A percentile compares a stretch with the other conserved stretches of the same genome.
Evolutionary conservation across 92 coral and sea anemone species (phyloP).

Genomic region (Isaurus tuberculatus): DNA sequence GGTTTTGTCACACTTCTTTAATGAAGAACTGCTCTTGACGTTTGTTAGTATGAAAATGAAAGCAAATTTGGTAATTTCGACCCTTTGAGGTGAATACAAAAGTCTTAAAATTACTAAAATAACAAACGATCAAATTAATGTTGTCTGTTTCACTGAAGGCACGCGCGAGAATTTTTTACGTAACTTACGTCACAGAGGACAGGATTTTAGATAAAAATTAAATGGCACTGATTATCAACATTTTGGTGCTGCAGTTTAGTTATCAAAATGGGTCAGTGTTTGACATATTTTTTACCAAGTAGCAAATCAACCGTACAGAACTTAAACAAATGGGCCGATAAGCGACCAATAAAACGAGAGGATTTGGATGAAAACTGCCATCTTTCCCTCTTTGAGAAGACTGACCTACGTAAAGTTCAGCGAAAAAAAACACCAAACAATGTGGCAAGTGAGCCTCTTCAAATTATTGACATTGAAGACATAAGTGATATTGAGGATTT

Average conservation of each 20-base stretch:
- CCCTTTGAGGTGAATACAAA: too few relatives aligned
- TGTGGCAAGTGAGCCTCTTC: not conserved
- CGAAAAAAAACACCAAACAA: not conserved
- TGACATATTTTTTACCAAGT: slow-evolving; percentile 19
- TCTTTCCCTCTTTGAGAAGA: not conserved
- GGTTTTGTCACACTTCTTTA: too few relatives aligned
- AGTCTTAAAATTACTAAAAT: too few relatives aligned
- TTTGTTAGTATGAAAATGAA: too few relatives aligned
- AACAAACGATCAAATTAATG: too few relatives aligned
- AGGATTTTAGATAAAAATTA: too few relatives aligned
- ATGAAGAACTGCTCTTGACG: too few relatives aligned
- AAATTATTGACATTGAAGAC: slow-evolving; percentile 26
- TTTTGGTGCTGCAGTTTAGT: not conserved
- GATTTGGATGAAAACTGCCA: not conserved
- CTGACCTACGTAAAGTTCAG: not conserved
- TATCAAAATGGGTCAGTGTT: slow-evolving; percentile 32
- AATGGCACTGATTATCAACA: too few relatives aligned
- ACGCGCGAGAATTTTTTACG: too few relatives aligned
- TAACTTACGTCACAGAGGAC: not conserved
- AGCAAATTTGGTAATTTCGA: too few relatives aligned
- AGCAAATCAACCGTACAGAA: slow-evolving; percentile 3
- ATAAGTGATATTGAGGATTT: not conserved
- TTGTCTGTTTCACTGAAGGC: too few relatives aligned
- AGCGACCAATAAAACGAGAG: not conserved
- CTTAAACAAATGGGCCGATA: not conserved